A percentile compares a stretch with the other conserved stretches of the same genome.
Evolutionary conservation across 2,888 invertebrate species (phyloP).

Genomic region (Globia sparganii): DNA sequence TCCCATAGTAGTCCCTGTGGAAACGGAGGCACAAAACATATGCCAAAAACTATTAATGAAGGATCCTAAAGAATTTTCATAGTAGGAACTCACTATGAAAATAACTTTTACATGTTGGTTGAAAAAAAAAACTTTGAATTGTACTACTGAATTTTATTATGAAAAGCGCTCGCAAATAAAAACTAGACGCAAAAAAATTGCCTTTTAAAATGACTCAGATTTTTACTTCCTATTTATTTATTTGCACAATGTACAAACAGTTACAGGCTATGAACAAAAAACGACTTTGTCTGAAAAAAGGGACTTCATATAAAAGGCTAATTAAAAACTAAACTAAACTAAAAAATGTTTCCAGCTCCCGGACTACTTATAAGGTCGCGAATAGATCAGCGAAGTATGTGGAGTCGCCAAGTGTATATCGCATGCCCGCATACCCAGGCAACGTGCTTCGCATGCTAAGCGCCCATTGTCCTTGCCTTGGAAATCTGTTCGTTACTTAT

Average conservation of each 20-base stretch:
- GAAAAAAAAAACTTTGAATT: neutral
- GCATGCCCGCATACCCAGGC: conserved; percentile 60
- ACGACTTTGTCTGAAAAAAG: too few species aligned
- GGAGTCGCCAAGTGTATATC: conserved; percentile 46
- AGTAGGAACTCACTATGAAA: too few species aligned
- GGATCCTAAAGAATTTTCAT: too few species aligned
- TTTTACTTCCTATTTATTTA: neutral
- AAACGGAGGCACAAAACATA: neutral
- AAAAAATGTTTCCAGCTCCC: too few species aligned
- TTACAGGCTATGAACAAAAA: too few species aligned
- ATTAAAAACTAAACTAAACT: too few species aligned
- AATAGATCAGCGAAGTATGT: conserved; percentile 51
- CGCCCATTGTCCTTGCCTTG: conserved; percentile 68
- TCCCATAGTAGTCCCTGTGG: neutral
- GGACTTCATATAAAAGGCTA: too few species aligned
- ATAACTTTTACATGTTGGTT: neutral
- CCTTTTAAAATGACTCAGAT: neutral
- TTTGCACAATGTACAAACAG: neutral
- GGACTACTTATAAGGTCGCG: conserved; percentile 38
- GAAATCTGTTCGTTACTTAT: conserved; percentile 73
- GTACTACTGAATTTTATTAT: too few species aligned
- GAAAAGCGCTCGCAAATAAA: too few species aligned
- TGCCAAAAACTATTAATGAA: neutral
- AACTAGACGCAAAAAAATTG: neutral
- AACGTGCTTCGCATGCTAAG: conserved; percentile 74